Percentiles rank a stretch among this genome's conserved stretches.
Conservation (phyloP, 2,113 vertebrate genomes). For the Malaclemys terrapin region DNA sequence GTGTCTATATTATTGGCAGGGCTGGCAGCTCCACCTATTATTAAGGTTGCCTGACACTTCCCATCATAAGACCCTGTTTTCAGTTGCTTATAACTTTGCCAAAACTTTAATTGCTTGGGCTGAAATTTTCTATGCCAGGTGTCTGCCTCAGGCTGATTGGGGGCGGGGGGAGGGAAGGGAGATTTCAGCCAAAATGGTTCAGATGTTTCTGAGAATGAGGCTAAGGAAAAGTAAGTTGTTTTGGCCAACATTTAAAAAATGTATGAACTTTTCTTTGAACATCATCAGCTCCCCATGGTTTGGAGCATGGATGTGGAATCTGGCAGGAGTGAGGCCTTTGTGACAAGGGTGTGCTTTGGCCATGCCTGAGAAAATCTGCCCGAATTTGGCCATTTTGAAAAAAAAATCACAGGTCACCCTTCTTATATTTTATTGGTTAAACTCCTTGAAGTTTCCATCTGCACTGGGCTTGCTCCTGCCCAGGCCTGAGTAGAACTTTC, state of each 20-base stretch:
- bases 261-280: not conserved
- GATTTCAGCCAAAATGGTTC: not conserved
- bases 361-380: not conserved
- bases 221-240: fast-evolving
- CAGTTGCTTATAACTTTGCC: not conserved
- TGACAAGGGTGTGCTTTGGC: not conserved
- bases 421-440: not conserved
- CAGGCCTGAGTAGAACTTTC: not conserved
- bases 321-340: not conserved
- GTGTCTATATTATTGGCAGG: not conserved
- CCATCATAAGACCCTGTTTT: not conserved
- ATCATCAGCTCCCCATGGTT: fast-evolving
- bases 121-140: not conserved
- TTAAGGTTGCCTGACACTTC: not conserved
- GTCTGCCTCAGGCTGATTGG: not conserved
- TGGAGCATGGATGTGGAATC: not conserved
- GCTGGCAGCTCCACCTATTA: not conserved
- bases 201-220: not conserved
- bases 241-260: not conserved
- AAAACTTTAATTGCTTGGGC: not conserved
- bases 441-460: not conserved
- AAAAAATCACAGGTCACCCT: not conserved
- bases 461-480: not conserved
- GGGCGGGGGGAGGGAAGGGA: fast-evolving
- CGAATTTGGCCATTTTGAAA: not conserved